Base-by-base conservation (phyloP, 30 jellyfish, hydroid and myxozoan genomes). In the Phacellophora camtschatica region DNA sequence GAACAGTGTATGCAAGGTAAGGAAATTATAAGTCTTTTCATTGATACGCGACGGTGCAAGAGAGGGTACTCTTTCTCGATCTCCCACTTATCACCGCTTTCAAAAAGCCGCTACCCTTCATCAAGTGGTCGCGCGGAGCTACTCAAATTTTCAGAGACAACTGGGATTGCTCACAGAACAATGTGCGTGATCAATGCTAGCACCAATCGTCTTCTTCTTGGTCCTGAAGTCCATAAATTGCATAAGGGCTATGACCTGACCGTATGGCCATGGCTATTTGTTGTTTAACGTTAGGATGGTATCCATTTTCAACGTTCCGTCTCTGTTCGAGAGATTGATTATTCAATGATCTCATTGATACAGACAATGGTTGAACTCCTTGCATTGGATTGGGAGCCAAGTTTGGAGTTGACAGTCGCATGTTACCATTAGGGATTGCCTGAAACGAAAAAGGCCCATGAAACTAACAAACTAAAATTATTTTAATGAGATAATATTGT, bases 171-270 rank as follows among this genome's bases (percentile, higher is more conserved):
- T 28, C n/a, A n/a, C n/a, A 46, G 29, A 46, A 46, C 61, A 7
- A 46, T 46, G 20, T 3, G 61, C 61, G 20, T 46, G n/a, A 28
- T 46, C 20, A 46, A 46, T 46, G 61, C 64, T 73, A 93, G 83
- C 99, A 93, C 99, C 99, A 93, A 62, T 93, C 99, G 51, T 93
- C 99, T 61, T 93, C 99, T 37, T 80, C 88, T 39, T 92, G 74
- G 35, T 87, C 97, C 32, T 95, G 99, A 12, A 93, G 74, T 5
- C 99, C 99, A 77, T 93, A 93, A 25, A 93, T 85, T 31, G 96
- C 99, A 41, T 93, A 93, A 5, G 99, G 99, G 45, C 96, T 93
- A 81, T 93, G 96, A 5, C 99, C 99, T 30, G 99, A 93, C 79
- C 90, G 81, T 30, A 93, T 93, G 5, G 99, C 99, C 84, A 93